Evolutionary conservation across 2,888 invertebrate genomes (phyloP).

Genomic region (Hecatera dysodea): DNA sequence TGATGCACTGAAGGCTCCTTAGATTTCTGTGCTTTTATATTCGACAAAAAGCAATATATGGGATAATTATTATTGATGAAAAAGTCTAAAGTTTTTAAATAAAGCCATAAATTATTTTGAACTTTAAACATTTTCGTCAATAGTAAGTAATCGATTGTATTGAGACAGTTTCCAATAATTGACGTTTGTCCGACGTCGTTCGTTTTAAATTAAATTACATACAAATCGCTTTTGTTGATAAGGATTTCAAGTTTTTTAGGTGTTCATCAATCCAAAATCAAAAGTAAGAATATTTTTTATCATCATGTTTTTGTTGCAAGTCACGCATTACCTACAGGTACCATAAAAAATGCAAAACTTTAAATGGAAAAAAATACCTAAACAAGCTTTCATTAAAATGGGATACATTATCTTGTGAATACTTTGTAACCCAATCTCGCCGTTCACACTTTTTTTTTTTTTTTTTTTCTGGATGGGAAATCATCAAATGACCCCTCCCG

Average conservation of each 20-base stretch:
- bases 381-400: background rate
- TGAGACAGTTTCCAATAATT: background rate
- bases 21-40: constrained; percentile 26
- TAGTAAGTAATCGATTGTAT: constrained; percentile 3
- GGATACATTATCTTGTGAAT: background rate
- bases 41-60: background rate
- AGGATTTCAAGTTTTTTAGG: constrained; percentile 2
- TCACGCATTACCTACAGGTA: background rate
- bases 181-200: constrained; percentile 3
- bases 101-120: background rate
- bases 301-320: background rate
- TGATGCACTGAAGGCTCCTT: constrained; percentile 14
- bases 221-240: background rate
- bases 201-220: background rate
- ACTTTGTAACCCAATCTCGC: background rate
- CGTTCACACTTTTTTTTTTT: too few species aligned
- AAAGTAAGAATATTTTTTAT: background rate
- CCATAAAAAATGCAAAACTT: background rate
- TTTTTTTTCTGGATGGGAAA: too few species aligned
- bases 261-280: background rate
- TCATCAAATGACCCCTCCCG: too few species aligned
- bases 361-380: too few species aligned
- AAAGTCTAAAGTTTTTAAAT: background rate
- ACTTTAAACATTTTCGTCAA: too few species aligned
- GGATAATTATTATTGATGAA: background rate